Evolutionary conservation across 92 coral and sea anemone species (phyloP), one percentile per base, ranked within the genome.

Genomic region (Epizoanthus scotinus): DNA sequence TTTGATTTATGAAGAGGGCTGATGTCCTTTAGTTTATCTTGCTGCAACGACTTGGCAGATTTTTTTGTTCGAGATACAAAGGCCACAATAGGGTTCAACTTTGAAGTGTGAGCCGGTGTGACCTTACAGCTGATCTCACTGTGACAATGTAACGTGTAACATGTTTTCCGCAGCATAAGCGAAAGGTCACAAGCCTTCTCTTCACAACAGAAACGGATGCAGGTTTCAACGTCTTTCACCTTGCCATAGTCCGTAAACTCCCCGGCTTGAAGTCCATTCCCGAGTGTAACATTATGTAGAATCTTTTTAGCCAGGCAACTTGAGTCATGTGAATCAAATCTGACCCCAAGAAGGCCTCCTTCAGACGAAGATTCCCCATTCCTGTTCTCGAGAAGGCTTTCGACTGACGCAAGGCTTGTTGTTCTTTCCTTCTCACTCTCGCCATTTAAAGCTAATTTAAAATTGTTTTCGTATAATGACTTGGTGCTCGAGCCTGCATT

Each of bases 241-340:
- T 74, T 71, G 27, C 99, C 99, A 53, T 89, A 91, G 67, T 93
- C 93, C 3, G 97, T 91, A 64, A 91, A 96, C 81, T 93, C 93
- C 19, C 99, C 99, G 0, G 99, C 87, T 24, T 88, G 84, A 0
- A 96, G 89, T 20, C 99, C 99, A 67, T 87, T 82, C 2, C 83
- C 79, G 7, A 96, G 77, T n/a, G 99, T 96, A 70, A 91, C 89
- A 49, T 88, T 87, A 67, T 42, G 86, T 61, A 87, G 81, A 67
- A 87, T 62, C 12, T 73, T 80, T 25, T 85, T 77, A 3, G 92
- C 80, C 47, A 61, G 59, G 54, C 97, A 93, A 18, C 70, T 79
- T 36, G 68, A 75, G 55, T 75, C 81, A n/a, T 60, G 63, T 40
- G 81, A 75, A 15, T 58, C 81, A 10, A 75, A 75, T 34, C 67